Evolutionary conservation across 2,888 invertebrate species (phyloP), one percentile per base, ranked within the genome.

Genomic region (Notodonta ziczac): DNA sequence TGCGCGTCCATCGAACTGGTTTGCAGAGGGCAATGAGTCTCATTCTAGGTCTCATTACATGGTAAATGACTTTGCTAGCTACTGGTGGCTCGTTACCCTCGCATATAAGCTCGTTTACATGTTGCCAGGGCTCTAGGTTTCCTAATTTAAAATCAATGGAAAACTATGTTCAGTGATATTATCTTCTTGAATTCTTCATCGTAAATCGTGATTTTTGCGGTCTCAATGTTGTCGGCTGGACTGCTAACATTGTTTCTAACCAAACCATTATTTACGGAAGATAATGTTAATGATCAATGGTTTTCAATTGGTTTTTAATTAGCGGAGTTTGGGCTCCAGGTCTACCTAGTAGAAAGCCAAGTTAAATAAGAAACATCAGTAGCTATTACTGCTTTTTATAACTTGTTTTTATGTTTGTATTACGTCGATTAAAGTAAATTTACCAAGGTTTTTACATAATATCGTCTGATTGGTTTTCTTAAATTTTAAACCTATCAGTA

Each of bases 1-100:
- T 72, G 79, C 69, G 80, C 78, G 80, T 80, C 75, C 82, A 76
- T 79, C 78, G 82, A 85, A 88, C 87, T 86, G 83, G 84, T 81
- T 83, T 74, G 70, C 69, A 76, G 78, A 77, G 76, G 82, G 74
- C 79, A 76, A 75, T 78, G 79, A 79, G 76, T 81, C 78, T 82
- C 80, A 83, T 81, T 83, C 74, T 78, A 78, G 79, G 76, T 81
- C 78, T 82, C 80, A 83, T 81, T 83, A 81, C 77, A 75, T 76
- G 69, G 76, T 72, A 76, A 81, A 82, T 79, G 72, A 74, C 73
- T 78, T 73, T 63, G 74, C 78, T 78, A 73, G 77, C 70, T 74
- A 67, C 63, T 57, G 65, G 59, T 66, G 58, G 58, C 68, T 74
- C 63, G 69, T 70, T 69, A 69, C 65, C 60, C 66, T 66, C 63